Base-by-base conservation (phyloP, 1,140 invertebrate species). In the Philotrypesis tridentata region DNA sequence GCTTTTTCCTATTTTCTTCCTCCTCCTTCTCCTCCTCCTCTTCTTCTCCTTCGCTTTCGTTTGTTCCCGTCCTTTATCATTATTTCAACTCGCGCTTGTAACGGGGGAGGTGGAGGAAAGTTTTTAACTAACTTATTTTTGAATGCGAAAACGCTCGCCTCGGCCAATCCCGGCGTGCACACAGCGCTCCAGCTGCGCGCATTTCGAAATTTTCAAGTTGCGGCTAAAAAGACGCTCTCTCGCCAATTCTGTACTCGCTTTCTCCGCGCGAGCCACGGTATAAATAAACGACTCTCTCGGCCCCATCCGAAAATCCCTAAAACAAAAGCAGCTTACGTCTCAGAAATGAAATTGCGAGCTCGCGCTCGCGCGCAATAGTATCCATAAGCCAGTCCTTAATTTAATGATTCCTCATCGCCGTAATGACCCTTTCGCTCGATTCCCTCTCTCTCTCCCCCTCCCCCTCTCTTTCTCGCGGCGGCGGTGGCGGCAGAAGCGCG, bases 91-190 rank as follows among this genome's bases (percentile, higher is more conserved):
- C n/a, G 43, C 48, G 43, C 48, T 55, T 80, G 33, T 14, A 60
- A 71, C 11, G 17, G 48, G 7, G 2, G n/a, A n/a, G n/a, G n/a
- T n/a, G n/a, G n/a, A n/a, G n/a, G n/a, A 25, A 80, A 80, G 17
- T 80, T 80, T 79, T 43, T 33, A 80, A 74, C 31, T 31, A 74
- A 80, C 48, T 74, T 74, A 80, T 80, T 80, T 71, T 72, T 80
- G 25, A 14, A 60, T 60, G 37, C 21, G 21, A 23, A 77, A 75
- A 5, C 21, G n/a, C 25, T n/a, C 2, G 25, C 33, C 21, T 68
- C 4, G 33, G 21, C 33, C 31, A 33, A 68, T n/a, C n/a, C n/a
- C n/a, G n/a, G n/a, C n/a, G n/a, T n/a, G n/a, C n/a, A n/a, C n/a
- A n/a, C n/a, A n/a, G n/a, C n/a, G n/a, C n/a, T n/a, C n/a, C n/a